Conservation (phyloP, 2,888 invertebrate species). For the Perizoma flavofasciatum region DNA sequence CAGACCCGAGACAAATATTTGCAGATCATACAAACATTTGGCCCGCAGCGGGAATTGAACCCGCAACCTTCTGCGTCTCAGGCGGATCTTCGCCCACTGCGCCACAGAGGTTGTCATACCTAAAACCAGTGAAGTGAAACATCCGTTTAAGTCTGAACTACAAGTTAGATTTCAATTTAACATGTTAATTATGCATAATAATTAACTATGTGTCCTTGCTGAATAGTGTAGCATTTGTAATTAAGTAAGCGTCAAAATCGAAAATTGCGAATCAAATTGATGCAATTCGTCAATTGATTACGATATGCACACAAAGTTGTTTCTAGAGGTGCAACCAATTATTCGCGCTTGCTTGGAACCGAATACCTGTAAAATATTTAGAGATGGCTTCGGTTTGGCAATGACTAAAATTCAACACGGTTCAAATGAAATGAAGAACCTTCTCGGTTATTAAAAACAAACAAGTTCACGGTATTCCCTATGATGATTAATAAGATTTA, state of each 20-base stretch:
- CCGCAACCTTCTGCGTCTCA: too few species aligned
- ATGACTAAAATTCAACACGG: too few species aligned
- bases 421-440: too few species aligned
- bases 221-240: conserved; percentile 31
- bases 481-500: too few species aligned
- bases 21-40: too few species aligned
- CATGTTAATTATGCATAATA: conserved; percentile 21
- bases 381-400: too few species aligned
- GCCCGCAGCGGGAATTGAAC: too few species aligned
- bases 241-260: conserved; percentile 75
- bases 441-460: too few species aligned
- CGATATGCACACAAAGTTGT: conserved; percentile 74
- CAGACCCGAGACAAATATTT: too few species aligned
- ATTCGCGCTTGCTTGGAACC: background rate
- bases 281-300: conserved; percentile 81
- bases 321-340: conserved; percentile 10
- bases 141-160: conserved; percentile 18
- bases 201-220: conserved; percentile 17
- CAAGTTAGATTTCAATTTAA: conserved; percentile 22
- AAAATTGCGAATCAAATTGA: conserved; percentile 78
- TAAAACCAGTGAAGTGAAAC: conserved; percentile 27
- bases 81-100: too few species aligned
- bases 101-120: too few species aligned
- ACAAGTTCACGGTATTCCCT: too few species aligned
- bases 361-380: background rate